A percentile compares a stretch with the other conserved stretches of the same genome.
Conservation (phyloP, 2,888 invertebrate genomes). For the Encarsia formosa region DNA sequence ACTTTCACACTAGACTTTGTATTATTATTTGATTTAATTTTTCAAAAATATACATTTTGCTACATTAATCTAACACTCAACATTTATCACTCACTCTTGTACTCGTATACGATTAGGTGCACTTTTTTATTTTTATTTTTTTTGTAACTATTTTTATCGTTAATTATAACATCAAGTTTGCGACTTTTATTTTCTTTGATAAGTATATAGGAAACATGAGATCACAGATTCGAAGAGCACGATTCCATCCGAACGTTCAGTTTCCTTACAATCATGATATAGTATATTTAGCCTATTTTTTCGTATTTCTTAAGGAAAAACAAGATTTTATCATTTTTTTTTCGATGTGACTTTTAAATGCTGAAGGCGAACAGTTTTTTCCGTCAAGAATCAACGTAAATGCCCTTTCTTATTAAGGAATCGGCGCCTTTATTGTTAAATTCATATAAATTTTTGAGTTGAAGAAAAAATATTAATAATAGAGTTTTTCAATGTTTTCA, state of each 20-base stretch:
- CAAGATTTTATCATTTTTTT: constrained; percentile 9
- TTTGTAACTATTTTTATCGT: no score
- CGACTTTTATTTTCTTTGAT: constrained; percentile 24
- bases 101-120: constrained; percentile 28
- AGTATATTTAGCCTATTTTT: constrained; percentile 1
- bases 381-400: constrained; percentile 16
- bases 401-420: constrained; percentile 17
- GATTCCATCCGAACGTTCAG: constrained; percentile 23
- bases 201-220: constrained; percentile 29
- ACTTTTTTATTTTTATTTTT: constrained; percentile 24
- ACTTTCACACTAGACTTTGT: constrained; percentile 24
- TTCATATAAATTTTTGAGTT: constrained; percentile 8
- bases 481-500: constrained; percentile 1
- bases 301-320: constrained; percentile 2
- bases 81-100: constrained; percentile 20
- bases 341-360: constrained; percentile 21
- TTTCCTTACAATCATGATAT: constrained; percentile 22
- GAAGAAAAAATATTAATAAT: constrained; percentile 18
- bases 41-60: constrained; percentile 6
- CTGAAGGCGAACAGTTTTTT: constrained; percentile 28
- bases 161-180: constrained; percentile 12
- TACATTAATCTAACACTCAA: not conserved
- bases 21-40: constrained; percentile 14
- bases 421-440: constrained; percentile 6
- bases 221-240: constrained; percentile 29